A percentile compares a stretch with the other conserved stretches of the same genome.
Evolutionary conservation across 2,797 vertebrate genomes (phyloP).

Genomic region (Brachyalestes nurse): DNA sequence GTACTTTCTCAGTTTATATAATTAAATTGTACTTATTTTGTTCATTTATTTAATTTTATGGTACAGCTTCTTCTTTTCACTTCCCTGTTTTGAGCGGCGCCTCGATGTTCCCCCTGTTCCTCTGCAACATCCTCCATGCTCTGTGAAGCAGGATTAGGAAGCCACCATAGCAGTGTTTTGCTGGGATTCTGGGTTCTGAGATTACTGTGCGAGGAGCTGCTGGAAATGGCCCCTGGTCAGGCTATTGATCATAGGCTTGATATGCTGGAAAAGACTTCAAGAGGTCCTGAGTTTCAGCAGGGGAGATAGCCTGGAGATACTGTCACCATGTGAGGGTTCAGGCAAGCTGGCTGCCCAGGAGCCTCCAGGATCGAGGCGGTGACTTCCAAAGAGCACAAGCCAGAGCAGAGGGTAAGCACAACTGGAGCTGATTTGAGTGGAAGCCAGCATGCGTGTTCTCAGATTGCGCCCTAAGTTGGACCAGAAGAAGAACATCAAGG

Average conservation of each 20-base stretch:
- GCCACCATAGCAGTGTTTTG: background rate
- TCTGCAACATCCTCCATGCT: background rate
- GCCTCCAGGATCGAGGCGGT: background rate
- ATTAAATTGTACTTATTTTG: background rate
- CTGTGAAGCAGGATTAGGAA: constrained; percentile 7
- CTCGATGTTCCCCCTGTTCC: background rate
- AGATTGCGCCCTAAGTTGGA: background rate
- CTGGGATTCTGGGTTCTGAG: background rate
- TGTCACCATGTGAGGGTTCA: background rate
- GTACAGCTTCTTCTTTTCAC: background rate
- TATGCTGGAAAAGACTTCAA: constrained; percentile 25
- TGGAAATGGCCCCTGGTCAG: background rate
- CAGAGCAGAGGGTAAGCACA: background rate
- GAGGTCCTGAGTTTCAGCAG: constrained; percentile 21
- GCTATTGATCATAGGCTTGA: constrained; percentile 29
- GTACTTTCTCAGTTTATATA: background rate
- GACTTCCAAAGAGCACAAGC: background rate
- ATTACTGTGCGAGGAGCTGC: constrained; percentile 26
- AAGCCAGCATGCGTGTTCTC: background rate
- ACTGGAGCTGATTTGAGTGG: background rate
- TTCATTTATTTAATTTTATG: background rate
- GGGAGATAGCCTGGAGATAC: constrained; percentile 19
- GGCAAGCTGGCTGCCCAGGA: constrained; percentile 8
- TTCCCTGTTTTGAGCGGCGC: background rate
- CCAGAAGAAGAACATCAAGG: constrained; percentile 7